Evolutionary conservation across 2,113 vertebrate species (phyloP), one percentile per base, ranked within the genome.

Genomic region (Donacobius atricapilla): DNA sequence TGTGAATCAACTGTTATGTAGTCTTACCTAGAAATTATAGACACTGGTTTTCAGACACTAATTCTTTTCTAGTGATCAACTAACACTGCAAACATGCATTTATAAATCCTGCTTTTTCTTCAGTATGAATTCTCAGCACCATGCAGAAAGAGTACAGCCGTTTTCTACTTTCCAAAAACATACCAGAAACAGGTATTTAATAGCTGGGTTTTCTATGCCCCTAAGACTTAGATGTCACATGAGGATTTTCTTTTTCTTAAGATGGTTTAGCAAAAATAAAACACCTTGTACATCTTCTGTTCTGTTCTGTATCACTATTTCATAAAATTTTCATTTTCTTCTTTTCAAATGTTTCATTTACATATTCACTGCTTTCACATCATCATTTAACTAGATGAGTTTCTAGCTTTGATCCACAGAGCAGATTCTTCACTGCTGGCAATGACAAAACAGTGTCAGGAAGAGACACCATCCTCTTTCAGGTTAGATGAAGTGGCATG

Each of bases 191-290:
- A 4, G 6, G 1, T 66, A 48, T 27, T 57, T 15, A 64, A 51
- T 42, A 73, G 3, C 3, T 48, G 14, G 2, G 4, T 87, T 89
- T 89, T 82, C 17, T 50, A 15, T 3, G 8, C 7, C 53, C 25
- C 21, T 66, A 50, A 66, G 10, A 25, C 4, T 39, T 56, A 15
- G 0, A 18, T 10, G 6, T 33, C n/a, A 30, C 0, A 2, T n/a
- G 13, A 91, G 3, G 15, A 47, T 33, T 56, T 79, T n/a, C 4
- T 44, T 76, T 79, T 77, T 69, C 60, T n/a, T 70, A 20, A 8
- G 10, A 40, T 7, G 2, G 21, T 73, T 78, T 77, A 65, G 17
- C 5, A 39, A 88, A 68, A 71, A 19, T 28, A 15, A 73, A 56
- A 15, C 28, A 47, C 5, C 19, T 28, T 28, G 27, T 18, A 33